Evolutionary conservation across 2,113 vertebrate species (phyloP).

Genomic region (Takifugu flavidus): DNA sequence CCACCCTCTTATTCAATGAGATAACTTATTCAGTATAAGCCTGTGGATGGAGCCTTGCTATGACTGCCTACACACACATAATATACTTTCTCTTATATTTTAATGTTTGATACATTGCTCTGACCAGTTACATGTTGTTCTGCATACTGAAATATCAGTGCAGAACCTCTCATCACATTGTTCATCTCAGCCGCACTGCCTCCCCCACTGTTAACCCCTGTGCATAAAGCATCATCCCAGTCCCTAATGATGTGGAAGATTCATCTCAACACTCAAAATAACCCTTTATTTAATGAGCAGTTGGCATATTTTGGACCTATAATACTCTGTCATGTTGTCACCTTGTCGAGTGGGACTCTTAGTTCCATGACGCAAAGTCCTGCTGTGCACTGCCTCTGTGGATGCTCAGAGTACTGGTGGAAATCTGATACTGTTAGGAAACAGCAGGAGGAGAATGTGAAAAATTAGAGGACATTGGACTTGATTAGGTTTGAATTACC

Average conservation of each 20-base stretch:
- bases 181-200: slow-evolving; percentile 30
- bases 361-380: slow-evolving; percentile 21
- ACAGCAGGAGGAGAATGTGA: slow-evolving; percentile 41
- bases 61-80: too few species aligned
- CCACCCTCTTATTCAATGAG: slow-evolving; percentile 10
- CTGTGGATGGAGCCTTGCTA: too few species aligned
- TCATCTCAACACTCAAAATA: slow-evolving; percentile 54
- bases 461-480: slow-evolving; percentile 32
- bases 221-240: slow-evolving; percentile 39
- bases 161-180: slow-evolving; percentile 32
- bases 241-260: slow-evolving; percentile 58
- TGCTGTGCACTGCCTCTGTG: slow-evolving; percentile 7
- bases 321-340: slow-evolving; percentile 52
- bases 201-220: slow-evolving; percentile 34
- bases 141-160: slow-evolving; percentile 37
- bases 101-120: too few species aligned
- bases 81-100: too few species aligned
- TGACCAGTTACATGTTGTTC: slow-evolving; percentile 20
- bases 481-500: slow-evolving; percentile 50
- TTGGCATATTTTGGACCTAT: slow-evolving; percentile 41
- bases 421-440: slow-evolving; percentile 36
- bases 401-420: slow-evolving; percentile 9
- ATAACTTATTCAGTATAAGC: slow-evolving; percentile 2
- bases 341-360: slow-evolving; percentile 7
- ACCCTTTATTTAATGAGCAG: slow-evolving; percentile 49